These are phyloP conservation scores for Petrolisthes cinctipes DNA, from an alignment of 2,888 invertebrate genomes.

Conservation along the genomic window DNA sequence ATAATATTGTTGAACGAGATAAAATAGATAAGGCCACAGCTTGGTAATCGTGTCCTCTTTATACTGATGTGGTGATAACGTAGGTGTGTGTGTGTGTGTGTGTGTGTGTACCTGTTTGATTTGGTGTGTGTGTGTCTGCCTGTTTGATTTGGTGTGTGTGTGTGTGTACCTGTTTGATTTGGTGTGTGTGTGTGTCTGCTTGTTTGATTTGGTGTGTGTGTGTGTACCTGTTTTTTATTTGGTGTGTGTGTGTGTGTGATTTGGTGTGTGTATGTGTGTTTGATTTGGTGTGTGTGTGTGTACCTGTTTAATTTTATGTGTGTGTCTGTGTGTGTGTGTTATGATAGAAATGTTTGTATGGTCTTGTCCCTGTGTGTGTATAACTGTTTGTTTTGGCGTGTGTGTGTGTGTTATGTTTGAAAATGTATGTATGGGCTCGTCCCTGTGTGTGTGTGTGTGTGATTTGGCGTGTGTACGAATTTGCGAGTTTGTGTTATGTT, in stretches of 20 bases:
- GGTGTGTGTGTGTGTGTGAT: not conserved
- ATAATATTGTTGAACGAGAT: too few relatives aligned
- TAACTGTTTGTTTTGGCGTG: too few relatives aligned
- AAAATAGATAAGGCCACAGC: too few relatives aligned
- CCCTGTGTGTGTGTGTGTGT: too few relatives aligned
- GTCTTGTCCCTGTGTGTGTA: too few relatives aligned
- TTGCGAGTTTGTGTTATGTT: too few relatives aligned
- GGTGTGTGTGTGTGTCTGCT: not conserved
- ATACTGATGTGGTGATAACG: not conserved
- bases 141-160: not conserved
- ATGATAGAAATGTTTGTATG: too few relatives aligned
- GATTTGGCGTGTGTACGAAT: too few relatives aligned
- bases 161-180: not conserved
- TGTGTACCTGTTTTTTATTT: not conserved
- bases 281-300: not conserved
- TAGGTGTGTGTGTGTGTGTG: not conserved
- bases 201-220: not conserved
- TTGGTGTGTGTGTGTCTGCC: not conserved
- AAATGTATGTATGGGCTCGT: too few relatives aligned
- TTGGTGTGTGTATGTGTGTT: too few relatives aligned
- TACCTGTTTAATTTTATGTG: not conserved
- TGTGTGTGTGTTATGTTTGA: too few relatives aligned
- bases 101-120: not conserved
- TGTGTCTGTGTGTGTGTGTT: not conserved
- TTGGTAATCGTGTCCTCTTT: not conserved